These are phyloP conservation scores for Anabacerthia variegaticeps DNA, from an alignment of 2,797 vertebrate genomes.

Conservation along the genomic window DNA sequence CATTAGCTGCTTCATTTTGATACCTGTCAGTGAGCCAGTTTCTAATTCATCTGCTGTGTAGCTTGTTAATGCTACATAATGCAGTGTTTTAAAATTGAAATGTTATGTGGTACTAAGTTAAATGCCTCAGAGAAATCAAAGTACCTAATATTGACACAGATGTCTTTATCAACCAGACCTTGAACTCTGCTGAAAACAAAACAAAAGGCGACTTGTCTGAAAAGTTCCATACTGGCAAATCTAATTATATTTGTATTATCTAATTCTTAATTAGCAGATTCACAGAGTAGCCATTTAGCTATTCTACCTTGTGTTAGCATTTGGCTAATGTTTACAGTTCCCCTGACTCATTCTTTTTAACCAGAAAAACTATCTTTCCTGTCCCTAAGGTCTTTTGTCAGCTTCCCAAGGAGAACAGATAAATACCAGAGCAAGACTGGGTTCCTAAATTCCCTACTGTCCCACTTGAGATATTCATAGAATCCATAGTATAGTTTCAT, in stretches of 20 bases:
- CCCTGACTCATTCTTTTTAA: not conserved
- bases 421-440: not conserved
- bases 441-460: not conserved
- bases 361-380: not conserved
- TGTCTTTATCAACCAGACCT: not conserved
- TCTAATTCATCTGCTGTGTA: not conserved
- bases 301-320: not conserved
- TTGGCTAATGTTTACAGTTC: not conserved
- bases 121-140: slow-evolving; percentile 25
- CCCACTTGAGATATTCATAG: not conserved
- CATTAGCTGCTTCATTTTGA: slow-evolving; percentile 27
- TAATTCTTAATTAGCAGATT: not conserved
- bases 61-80: not conserved
- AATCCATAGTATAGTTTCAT: not conserved
- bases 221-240: not conserved
- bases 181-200: not conserved
- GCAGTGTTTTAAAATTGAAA: slow-evolving; percentile 19
- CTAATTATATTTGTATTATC: not conserved
- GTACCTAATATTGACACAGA: not conserved
- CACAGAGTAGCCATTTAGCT: not conserved
- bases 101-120: slow-evolving; percentile 1
- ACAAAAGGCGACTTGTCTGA: not conserved
- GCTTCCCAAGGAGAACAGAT: not conserved
- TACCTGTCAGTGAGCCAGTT: slow-evolving; percentile 16
- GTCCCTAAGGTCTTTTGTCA: not conserved